phyloP scores from a whole-genome alignment of 1,140 invertebrate genomes.

The Scaptomyza pallida region DNA sequence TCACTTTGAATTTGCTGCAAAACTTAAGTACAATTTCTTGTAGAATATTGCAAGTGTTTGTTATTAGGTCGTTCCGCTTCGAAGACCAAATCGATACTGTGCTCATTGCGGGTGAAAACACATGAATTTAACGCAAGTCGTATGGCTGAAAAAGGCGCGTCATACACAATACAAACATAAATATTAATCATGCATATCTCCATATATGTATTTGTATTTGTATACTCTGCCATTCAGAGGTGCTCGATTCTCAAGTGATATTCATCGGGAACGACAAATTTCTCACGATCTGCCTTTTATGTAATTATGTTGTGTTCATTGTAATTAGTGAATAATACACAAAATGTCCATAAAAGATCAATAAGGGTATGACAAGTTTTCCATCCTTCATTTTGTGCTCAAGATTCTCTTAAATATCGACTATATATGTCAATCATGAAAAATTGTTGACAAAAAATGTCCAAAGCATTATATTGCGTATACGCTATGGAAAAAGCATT shows the following conservation, averaged over 20 bases:
- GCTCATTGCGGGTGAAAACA: neutral
- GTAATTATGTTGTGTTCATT: slow-evolving; percentile 2
- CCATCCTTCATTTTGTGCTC: neutral
- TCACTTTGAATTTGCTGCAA: neutral
- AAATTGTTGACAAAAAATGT: neutral
- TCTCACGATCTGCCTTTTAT: slow-evolving; percentile 5
- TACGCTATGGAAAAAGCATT: neutral
- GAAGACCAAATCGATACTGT: slow-evolving; percentile 20
- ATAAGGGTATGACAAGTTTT: no score
- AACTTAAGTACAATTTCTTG: neutral
- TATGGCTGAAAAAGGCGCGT: slow-evolving; percentile 13
- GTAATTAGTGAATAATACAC: neutral
- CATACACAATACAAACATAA: neutral
- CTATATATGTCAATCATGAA: neutral
- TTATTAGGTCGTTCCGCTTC: slow-evolving; percentile 5
- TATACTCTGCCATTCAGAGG: neutral
- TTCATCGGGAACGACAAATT: neutral
- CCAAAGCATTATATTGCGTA: no score
- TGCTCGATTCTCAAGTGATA: neutral
- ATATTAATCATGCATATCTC: neutral
- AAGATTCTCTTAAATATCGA: neutral
- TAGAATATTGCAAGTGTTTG: neutral
- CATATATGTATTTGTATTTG: neutral
- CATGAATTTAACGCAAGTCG: slow-evolving; percentile 29
- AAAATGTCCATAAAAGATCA: neutral